Conservation (phyloP, 1,140 invertebrate species). For the Colletes gigas region DNA sequence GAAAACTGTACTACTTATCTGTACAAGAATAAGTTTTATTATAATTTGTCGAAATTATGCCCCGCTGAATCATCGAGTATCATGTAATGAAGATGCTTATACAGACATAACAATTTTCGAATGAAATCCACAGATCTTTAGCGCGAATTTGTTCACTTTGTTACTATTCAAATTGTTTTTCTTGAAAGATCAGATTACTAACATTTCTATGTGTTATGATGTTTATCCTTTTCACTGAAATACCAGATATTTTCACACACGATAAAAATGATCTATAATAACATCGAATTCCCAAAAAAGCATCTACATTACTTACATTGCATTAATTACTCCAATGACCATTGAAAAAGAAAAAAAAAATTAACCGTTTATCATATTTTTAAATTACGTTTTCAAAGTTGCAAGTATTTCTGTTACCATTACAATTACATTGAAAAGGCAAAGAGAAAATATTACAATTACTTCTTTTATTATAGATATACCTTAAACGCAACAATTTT, state of each 20-base stretch:
- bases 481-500: constrained; percentile 64
- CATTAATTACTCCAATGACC: constrained; percentile 17
- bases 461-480: constrained; percentile 55
- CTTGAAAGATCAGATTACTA: background rate
- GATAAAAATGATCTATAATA: background rate
- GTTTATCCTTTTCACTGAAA: background rate
- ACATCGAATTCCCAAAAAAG: background rate
- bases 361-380: background rate
- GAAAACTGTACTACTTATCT: constrained; percentile 35
- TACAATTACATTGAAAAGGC: constrained; percentile 37
- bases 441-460: constrained; percentile 49
- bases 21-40: constrained; percentile 50
- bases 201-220: background rate
- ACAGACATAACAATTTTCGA: background rate
- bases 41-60: constrained; percentile 36
- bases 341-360: constrained; percentile 14
- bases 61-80: constrained; percentile 24
- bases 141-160: background rate
- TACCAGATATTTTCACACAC: too few relatives aligned
- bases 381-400: background rate
- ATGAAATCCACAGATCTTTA: background rate
- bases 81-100: constrained; percentile 39
- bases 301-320: constrained; percentile 46
- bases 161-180: background rate
- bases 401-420: constrained; percentile 34